These are phyloP conservation scores for Proteles cristata DNA, from an alignment of 2,113 vertebrate genomes.

Conservation along the genomic window DNA sequence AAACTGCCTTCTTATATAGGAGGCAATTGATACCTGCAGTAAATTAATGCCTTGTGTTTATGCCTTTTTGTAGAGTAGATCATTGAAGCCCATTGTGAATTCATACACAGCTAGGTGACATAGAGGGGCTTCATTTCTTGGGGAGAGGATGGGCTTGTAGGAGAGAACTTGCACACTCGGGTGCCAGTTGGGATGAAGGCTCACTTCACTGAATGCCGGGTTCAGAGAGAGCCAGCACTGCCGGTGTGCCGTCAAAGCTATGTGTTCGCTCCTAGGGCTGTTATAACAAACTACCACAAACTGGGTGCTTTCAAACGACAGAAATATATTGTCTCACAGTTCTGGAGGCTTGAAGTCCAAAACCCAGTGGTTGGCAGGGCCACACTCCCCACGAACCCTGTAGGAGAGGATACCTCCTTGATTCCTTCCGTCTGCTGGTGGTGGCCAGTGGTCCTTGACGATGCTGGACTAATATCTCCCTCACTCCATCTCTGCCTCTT, in stretches of 20 bases:
- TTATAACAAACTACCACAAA: not conserved
- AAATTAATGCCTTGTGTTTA: not conserved
- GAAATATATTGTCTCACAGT: not conserved
- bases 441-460: too few relatives aligned
- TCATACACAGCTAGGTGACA: not conserved
- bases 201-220: fast-evolving
- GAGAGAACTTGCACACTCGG: not conserved
- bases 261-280: fast-evolving
- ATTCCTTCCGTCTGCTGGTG: too few relatives aligned
- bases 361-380: not conserved
- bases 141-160: not conserved
- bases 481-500: not conserved
- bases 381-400: not conserved
- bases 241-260: fast-evolving
- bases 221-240: not conserved
- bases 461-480: not conserved
- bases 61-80: not conserved
- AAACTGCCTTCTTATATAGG: not conserved
- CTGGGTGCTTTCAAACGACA: not conserved
- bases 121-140: not conserved
- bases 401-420: not conserved
- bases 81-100: not conserved
- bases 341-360: not conserved
- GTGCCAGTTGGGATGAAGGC: fast-evolving
- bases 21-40: not conserved